Evolutionary conservation across 53 echinoderm and acorn worm species (phyloP), one percentile per base, ranked within the genome.

Genomic region (Patiria pectinifera): DNA sequence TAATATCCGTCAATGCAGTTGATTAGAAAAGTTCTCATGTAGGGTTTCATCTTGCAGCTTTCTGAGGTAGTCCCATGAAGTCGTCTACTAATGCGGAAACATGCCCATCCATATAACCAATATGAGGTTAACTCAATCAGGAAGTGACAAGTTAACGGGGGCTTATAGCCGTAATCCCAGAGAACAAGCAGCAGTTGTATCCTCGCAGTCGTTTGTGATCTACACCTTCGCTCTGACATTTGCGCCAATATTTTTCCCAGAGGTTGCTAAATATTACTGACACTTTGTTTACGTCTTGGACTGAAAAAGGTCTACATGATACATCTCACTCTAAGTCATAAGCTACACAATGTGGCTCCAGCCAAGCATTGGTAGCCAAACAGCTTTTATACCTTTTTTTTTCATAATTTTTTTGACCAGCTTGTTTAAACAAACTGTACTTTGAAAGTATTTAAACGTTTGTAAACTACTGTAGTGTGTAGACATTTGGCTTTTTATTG

Each of bases 41-140:
- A 8, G 22, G 23, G 83, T 21, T 61, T 48, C 48, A 23, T 22
- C 21, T n/a, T 59, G 10, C 43, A 59, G 35, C 59, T 83, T 59
- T 62, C 63, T 62, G 83, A 83, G 83, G 26, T 58, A 53, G 59
- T 83, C 25, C 62, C 83, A 83, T 60, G 10, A 59, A 26, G 63
- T 26, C 12, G 14, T 16, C 15, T 58, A 18, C 5, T 19, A 45
- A 23, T 23, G 62, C 83, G 83, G 83, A 61, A 24, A 62, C 63
- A 15, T 25, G 35, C 49, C 25, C 59, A 59, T 22, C 62, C 25
- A 26, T 59, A 24, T 83, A 26, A 23, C 22, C 19, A 15, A 83
- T 83, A 61, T 59, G 26, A 66, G 66, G 66, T 79, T 78, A 89
- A 89, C 63, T 89, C n/a, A 89, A 89, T 89, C 79, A 89, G 89